Evolutionary conservation across 1,140 invertebrate genomes (phyloP).

Genomic region (Thaumetopoea pityocampa): DNA sequence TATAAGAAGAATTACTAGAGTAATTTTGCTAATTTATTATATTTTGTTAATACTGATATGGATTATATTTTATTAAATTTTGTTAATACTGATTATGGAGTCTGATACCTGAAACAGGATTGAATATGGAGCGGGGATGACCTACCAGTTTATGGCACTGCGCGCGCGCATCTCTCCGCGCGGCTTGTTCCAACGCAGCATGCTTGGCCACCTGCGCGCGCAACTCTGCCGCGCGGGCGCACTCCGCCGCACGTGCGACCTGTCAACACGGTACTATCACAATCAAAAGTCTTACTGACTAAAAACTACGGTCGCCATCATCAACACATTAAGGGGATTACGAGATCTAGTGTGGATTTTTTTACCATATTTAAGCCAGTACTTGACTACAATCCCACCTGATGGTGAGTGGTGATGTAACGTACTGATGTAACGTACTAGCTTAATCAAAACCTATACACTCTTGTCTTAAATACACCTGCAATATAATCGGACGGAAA

Average conservation of each 20-base stretch:
- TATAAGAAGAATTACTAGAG: too few relatives aligned
- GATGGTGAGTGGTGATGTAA: too few relatives aligned
- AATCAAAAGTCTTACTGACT: neutral
- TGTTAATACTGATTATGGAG: neutral
- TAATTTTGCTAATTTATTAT: too few relatives aligned
- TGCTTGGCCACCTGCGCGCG: conserved; percentile 60
- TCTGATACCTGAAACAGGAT: neutral
- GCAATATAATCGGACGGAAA: too few relatives aligned
- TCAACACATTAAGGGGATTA: neutral
- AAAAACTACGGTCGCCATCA: neutral
- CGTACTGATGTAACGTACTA: too few relatives aligned
- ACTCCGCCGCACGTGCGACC: conserved; percentile 67
- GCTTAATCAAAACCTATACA: too few relatives aligned
- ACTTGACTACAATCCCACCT: too few relatives aligned
- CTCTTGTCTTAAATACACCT: too few relatives aligned
- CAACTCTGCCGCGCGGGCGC: conserved; percentile 65
- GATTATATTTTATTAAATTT: neutral
- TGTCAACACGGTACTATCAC: conserved; percentile 22
- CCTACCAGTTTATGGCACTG: conserved; percentile 65
- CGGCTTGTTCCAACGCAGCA: conserved; percentile 51
- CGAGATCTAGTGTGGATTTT: too few relatives aligned
- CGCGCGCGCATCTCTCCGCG: conserved; percentile 55
- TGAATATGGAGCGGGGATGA: conserved; percentile 4
- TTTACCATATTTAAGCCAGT: too few relatives aligned
- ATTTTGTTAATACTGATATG: too few relatives aligned